These are phyloP conservation scores for Engystomops pustulosus DNA, from an alignment of 2,113 vertebrate species.

Conservation along the genomic window DNA sequence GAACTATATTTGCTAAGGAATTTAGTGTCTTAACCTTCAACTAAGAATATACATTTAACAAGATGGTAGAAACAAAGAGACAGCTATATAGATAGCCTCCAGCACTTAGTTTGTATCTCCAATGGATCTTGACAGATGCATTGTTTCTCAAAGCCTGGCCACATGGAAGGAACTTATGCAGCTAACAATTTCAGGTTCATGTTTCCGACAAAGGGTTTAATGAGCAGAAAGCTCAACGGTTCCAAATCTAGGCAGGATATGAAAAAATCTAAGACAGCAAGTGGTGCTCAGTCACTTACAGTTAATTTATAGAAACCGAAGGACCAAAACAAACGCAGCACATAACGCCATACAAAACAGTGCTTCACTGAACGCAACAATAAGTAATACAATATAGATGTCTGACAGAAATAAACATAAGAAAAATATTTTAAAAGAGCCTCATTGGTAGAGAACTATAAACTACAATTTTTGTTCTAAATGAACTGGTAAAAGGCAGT, in stretches of 20 bases:
- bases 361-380: background rate
- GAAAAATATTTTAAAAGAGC: background rate
- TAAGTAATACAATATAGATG: constrained; percentile 28
- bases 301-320: constrained; percentile 37
- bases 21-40: constrained; percentile 7
- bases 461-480: background rate
- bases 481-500: background rate
- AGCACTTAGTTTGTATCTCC: constrained; percentile 55
- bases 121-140: constrained; percentile 57
- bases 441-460: background rate
- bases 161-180: constrained; percentile 55
- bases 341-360: background rate
- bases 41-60: constrained; percentile 44
- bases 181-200: constrained; percentile 55
- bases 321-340: background rate
- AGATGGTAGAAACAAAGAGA: constrained; percentile 52
- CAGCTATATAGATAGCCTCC: constrained; percentile 51
- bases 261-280: constrained; percentile 45
- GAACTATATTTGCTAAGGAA: background rate
- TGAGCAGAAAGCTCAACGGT: constrained; percentile 53
- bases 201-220: constrained; percentile 57
- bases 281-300: constrained; percentile 36
- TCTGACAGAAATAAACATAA: background rate
- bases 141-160: constrained; percentile 56
- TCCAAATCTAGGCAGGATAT: constrained; percentile 31